Percentiles rank a stretch among this genome's conserved stretches.
phyloP scores from a whole-genome alignment of 2,797 vertebrate genomes.

The Pseudochirops corinnae region DNA sequence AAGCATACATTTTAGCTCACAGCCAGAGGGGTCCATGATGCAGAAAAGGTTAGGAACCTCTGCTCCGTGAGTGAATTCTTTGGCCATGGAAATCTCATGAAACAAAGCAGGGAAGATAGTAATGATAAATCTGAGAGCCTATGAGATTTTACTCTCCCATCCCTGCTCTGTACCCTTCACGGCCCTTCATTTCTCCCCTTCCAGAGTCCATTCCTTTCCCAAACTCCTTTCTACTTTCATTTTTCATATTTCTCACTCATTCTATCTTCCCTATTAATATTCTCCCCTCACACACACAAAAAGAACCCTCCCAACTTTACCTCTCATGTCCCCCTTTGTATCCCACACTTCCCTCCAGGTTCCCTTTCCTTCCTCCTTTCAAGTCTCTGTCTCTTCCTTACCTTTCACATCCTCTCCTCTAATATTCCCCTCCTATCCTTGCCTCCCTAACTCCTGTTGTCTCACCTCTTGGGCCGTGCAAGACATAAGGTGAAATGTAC shows the following conservation, averaged over 20 bases:
- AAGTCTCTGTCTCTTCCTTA: accelerated
- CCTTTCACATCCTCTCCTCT: background rate
- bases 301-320: background rate
- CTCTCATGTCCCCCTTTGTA: background rate
- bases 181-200: background rate
- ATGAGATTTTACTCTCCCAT: background rate
- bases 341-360: background rate
- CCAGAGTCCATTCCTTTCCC: background rate
- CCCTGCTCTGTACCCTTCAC: background rate
- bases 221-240: background rate
- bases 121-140: background rate
- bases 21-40: background rate
- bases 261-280: background rate
- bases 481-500: background rate
- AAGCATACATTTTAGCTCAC: background rate
- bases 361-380: background rate
- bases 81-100: background rate
- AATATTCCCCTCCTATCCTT: background rate
- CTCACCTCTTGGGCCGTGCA: accelerated
- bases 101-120: background rate
- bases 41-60: background rate
- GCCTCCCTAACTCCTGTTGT: background rate
- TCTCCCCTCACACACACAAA: background rate
- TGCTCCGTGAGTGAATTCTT: background rate
- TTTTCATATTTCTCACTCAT: background rate